Conservation (phyloP, 1,140 invertebrate genomes). For the Muscidifurax raptorellus region DNA sequence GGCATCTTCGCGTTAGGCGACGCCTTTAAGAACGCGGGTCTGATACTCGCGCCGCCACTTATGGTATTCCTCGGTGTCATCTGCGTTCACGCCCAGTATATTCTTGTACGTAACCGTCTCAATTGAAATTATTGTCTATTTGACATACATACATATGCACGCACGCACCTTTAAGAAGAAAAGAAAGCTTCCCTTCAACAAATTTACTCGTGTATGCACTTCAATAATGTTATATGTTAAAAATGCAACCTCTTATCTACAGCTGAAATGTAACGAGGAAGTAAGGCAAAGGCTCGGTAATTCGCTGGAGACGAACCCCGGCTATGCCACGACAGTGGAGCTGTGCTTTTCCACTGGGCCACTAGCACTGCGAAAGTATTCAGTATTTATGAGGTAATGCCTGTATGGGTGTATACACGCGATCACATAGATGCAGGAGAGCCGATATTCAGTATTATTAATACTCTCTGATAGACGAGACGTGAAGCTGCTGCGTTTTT, state of each 20-base stretch:
- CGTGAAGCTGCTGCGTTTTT: not conserved
- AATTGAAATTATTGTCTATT: not conserved
- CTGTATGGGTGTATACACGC: not conserved
- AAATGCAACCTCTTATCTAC: slow-evolving; percentile 62
- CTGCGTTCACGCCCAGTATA: slow-evolving; percentile 84
- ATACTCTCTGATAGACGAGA: too few species aligned
- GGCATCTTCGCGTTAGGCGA: slow-evolving; percentile 87
- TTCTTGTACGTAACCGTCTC: slow-evolving; percentile 77
- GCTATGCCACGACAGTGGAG: slow-evolving; percentile 87
- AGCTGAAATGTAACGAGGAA: slow-evolving; percentile 83
- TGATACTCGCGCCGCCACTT: slow-evolving; percentile 80
- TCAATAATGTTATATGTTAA: too few species aligned
- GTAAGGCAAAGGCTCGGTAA: slow-evolving; percentile 77
- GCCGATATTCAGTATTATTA: too few species aligned
- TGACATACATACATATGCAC: not conserved
- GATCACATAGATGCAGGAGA: too few species aligned
- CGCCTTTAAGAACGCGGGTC: slow-evolving; percentile 84
- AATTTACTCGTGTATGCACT: too few species aligned
- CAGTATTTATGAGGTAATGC: slow-evolving; percentile 77
- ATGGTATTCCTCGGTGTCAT: slow-evolving; percentile 82
- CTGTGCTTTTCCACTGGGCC: slow-evolving; percentile 86
- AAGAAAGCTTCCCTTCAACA: too few species aligned
- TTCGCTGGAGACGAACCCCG: slow-evolving; percentile 73
- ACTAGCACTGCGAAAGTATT: slow-evolving; percentile 76
- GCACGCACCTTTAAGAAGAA: too few species aligned